A percentile compares a stretch with the other conserved stretches of the same genome.
These are phyloP conservation scores for Pionites leucogaster DNA, from an alignment of 2,113 vertebrate species.

Conservation along the genomic window DNA sequence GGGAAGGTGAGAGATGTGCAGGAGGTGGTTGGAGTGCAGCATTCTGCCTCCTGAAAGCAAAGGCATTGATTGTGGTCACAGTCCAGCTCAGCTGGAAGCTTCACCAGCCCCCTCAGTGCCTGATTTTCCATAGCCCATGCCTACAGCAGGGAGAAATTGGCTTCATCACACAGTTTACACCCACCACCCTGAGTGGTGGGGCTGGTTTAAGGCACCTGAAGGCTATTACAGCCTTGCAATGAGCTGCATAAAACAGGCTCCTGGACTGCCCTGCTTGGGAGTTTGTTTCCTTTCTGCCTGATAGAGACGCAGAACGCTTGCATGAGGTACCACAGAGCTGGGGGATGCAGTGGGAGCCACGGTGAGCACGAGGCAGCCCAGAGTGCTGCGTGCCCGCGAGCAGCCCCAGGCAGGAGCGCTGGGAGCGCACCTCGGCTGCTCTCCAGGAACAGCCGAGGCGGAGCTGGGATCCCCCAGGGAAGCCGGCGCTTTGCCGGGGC, in stretches of 20 bases:
- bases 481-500: neutral
- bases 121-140: neutral
- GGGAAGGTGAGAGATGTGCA: neutral
- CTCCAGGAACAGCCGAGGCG: rapidly evolving
- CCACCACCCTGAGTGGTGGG: neutral
- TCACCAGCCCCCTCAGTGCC: neutral
- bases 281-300: too few species aligned
- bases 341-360: rapidly evolving
- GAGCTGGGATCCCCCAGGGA: neutral
- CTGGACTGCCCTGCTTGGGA: too few species aligned
- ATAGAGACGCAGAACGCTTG: neutral
- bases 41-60: neutral
- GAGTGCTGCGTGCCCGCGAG: rapidly evolving
- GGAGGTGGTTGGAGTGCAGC: neutral
- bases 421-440: neutral
- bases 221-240: neutral
- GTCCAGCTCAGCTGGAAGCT: neutral
- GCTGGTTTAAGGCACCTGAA: neutral
- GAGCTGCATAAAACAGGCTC: neutral
- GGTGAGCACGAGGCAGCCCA: rapidly evolving
- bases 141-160: neutral
- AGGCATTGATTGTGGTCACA: neutral
- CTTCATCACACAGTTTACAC: neutral
- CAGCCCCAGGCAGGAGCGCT: rapidly evolving
- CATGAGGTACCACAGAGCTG: neutral